These are phyloP conservation scores for Teleiodes luculella DNA, from an alignment of 2,888 invertebrate species.

Conservation along the genomic window DNA sequence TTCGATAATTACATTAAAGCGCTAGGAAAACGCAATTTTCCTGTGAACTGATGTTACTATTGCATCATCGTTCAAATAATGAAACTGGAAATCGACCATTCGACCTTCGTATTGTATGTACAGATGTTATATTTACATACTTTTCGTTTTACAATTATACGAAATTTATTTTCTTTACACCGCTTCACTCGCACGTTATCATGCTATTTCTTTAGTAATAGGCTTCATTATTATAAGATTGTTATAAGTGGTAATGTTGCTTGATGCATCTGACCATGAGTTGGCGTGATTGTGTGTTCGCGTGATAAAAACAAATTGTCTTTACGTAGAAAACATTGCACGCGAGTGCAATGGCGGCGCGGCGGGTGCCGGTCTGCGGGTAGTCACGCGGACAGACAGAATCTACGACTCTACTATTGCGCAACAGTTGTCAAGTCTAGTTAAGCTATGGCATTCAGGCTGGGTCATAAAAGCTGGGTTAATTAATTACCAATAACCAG, in stretches of 20 bases:
- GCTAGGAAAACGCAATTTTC: conserved; percentile 9
- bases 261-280: conserved; percentile 30
- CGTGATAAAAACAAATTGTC: conserved; percentile 39
- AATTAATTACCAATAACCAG: background rate
- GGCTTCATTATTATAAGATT: background rate
- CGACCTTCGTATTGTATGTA: conserved; percentile 35
- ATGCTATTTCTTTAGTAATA: conserved; percentile 1
- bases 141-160: conserved; percentile 15
- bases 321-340: conserved; percentile 35
- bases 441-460: background rate
- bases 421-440: background rate
- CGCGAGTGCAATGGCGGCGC: conserved; percentile 20
- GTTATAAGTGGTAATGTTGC: conserved; percentile 1
- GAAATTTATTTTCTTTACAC: background rate
- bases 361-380: conserved; percentile 15
- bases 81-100: conserved; percentile 18
- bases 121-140: conserved; percentile 31
- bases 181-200: background rate
- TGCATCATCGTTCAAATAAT: conserved; percentile 33
- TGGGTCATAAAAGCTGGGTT: background rate
- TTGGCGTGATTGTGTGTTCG: conserved; percentile 31
- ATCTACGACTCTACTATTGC: background rate
- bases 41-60: conserved; percentile 15
- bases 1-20: background rate
- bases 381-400: conserved; percentile 34